These are phyloP conservation scores for Gibbula magus DNA, from an alignment of 2,888 invertebrate species.

Conservation along the genomic window DNA sequence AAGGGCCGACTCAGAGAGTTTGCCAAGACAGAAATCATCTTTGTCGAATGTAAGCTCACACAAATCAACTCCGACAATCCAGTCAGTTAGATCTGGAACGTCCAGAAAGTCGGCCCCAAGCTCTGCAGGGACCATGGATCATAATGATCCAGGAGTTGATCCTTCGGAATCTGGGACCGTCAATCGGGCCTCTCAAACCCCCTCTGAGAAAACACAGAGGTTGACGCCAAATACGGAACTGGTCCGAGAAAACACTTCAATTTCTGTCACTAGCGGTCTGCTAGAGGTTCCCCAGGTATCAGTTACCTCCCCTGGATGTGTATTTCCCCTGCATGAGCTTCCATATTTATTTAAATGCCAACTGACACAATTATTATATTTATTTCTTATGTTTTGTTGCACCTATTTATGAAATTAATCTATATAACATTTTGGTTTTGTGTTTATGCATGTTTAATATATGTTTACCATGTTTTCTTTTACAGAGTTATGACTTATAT, in stretches of 20 bases:
- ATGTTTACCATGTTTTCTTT: no score
- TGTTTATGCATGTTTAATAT: no score
- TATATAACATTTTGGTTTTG: no score
- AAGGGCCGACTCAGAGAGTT: not conserved
- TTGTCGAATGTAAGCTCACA: not conserved
- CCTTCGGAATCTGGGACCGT: not conserved
- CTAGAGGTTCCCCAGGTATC: slow-evolving; percentile 8
- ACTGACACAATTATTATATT: not conserved
- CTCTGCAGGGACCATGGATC: not conserved
- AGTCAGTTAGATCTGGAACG: not conserved
- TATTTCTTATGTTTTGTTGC: not conserved
- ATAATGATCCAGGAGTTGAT: not conserved
- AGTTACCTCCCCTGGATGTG: not conserved
- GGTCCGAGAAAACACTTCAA: not conserved
- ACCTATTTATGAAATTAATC: not conserved
- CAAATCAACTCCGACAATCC: not conserved
- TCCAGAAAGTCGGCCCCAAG: not conserved
- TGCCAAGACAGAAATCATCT: not conserved
- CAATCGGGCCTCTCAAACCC: not conserved
- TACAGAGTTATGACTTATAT: no score
- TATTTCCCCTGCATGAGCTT: not conserved
- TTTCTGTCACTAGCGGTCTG: slow-evolving; percentile 3
- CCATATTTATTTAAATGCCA: not conserved
- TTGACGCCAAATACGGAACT: not conserved
- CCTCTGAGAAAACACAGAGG: slow-evolving; percentile 2